Evolutionary conservation across 92 coral and sea anemone genomes (phyloP), one percentile per base, ranked within the genome.

Genomic region (Porites cylindrica): DNA sequence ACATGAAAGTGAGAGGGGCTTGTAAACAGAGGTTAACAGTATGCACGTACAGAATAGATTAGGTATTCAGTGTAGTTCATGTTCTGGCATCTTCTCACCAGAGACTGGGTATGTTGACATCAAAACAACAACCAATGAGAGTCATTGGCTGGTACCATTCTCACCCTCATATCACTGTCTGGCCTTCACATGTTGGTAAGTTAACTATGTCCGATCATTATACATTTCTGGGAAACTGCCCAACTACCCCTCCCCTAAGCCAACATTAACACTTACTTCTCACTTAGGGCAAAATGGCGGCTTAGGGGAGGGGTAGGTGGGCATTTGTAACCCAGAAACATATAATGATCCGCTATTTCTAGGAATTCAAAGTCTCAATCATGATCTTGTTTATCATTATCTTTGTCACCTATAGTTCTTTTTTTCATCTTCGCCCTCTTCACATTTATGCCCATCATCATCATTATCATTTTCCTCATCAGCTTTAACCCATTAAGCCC

Each of bases 131-230:
- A 79, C 99, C 99, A 18, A 97, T 97, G 99, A 93, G 99, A 50
- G 94, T 97, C 51, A 91, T 97, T 50, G 99, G 99, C 21, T 97
- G 99, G 99, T 97, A 97, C 79, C 99, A 97, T 71, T 97, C 99
- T 7, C 99, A 97, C 60, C 99, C 99, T 9, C 99, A 97, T 66
- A 97, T 97, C 12, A 97, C 99, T 70, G 99, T 97, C 5, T 97
- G 99, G 99, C 99, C 99, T 7, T 97, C 99, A 68, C 99, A 97
- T 82, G 99, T 97, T 38, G 99, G 98, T 95, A 86, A 76, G 99
- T 90, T 32, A 71, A 18, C 1, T 7, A 7, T 43, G 67, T 24
- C 54, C 20, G 23, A 38, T 38, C 5, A 38, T 38, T 38, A 38
- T 38, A 38, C 3, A 5, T 38, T 38, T 38, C 47, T 38, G 47